phyloP scores from a whole-genome alignment of 2,888 invertebrate genomes.

The Malthinus seriepunctatus region DNA sequence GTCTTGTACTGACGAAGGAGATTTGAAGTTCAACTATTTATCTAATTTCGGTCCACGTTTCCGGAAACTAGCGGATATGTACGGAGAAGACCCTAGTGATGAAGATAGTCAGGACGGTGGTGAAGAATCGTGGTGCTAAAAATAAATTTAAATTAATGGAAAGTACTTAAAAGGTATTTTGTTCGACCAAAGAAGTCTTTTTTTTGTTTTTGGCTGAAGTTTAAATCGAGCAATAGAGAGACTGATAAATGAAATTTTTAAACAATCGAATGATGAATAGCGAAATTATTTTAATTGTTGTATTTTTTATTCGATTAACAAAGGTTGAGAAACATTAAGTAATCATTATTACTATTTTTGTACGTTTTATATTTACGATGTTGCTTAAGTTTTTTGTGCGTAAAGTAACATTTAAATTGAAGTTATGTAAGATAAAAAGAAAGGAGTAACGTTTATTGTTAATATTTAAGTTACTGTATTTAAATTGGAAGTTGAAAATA shows the following conservation, averaged over 20 bases:
- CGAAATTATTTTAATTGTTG: too few species aligned
- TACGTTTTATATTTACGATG: too few species aligned
- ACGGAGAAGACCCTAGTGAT: conserved; percentile 86
- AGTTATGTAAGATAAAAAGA: too few species aligned
- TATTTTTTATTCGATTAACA: too few species aligned
- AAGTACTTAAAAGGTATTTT: conserved; percentile 25
- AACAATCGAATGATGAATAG: too few species aligned
- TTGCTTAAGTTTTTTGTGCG: too few species aligned
- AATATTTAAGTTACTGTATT: too few species aligned
- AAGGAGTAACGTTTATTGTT: too few species aligned
- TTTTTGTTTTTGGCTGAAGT: conserved; percentile 21
- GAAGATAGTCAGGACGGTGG: conserved; percentile 76
- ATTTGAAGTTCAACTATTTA: conserved; percentile 91
- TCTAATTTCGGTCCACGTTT: conserved; percentile 96
- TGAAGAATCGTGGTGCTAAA: conserved; percentile 84
- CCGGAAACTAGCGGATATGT: conserved; percentile 92
- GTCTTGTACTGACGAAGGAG: conserved; percentile 91
- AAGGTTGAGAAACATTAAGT: too few species aligned
- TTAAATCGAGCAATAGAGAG: conserved; percentile 11
- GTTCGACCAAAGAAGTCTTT: conserved; percentile 26
- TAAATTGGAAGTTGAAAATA: too few species aligned
- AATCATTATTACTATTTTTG: too few species aligned
- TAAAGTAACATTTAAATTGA: too few species aligned
- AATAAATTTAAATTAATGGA: conserved; percentile 4
- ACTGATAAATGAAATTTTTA: conserved; percentile 12